Percentiles rank a stretch among this genome's conserved stretches.
Conservation (phyloP, 2,888 invertebrate genomes). For the Limnephilus lunatus region DNA sequence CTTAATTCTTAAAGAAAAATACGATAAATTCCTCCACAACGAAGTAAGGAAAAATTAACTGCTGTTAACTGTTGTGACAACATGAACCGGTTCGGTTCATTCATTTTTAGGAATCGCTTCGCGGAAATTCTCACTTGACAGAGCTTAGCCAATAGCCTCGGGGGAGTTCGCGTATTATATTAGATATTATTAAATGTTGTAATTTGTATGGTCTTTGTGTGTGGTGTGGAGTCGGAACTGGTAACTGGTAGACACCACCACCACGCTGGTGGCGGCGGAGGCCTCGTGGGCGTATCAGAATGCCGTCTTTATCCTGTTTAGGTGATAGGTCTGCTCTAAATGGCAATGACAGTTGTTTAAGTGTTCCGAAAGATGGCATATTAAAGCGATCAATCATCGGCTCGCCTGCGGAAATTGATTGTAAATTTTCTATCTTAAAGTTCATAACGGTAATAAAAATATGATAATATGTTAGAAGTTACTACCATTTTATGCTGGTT, state of each 20-base stretch:
- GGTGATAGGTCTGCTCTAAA: not conserved
- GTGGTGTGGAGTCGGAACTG: no score
- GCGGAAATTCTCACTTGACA: not conserved
- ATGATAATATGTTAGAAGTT: not conserved
- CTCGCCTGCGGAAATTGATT: not conserved
- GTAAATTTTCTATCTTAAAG: not conserved
- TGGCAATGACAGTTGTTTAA: slow-evolving; percentile 22
- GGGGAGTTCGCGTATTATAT: not conserved
- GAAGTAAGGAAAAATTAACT: not conserved
- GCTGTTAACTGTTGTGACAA: slow-evolving; percentile 36
- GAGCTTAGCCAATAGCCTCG: not conserved
- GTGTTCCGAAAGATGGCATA: not conserved
- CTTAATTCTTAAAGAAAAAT: not conserved
- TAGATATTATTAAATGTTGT: not conserved
- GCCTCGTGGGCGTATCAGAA: slow-evolving; percentile 6
- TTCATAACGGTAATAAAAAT: not conserved
- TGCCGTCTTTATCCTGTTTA: slow-evolving; percentile 18
- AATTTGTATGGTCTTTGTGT: not conserved
- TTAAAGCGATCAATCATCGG: not conserved
- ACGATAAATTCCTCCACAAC: not conserved
- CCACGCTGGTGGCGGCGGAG: not conserved
- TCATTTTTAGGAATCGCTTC: slow-evolving; percentile 37
- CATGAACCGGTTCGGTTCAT: slow-evolving; percentile 36
- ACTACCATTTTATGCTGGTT: not conserved
- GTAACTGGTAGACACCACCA: slow-evolving; percentile 8